Percentiles rank a stretch among this genome's conserved stretches.
Evolutionary conservation across 1,140 invertebrate genomes (phyloP).

Genomic region (Drosophila bocqueti): DNA sequence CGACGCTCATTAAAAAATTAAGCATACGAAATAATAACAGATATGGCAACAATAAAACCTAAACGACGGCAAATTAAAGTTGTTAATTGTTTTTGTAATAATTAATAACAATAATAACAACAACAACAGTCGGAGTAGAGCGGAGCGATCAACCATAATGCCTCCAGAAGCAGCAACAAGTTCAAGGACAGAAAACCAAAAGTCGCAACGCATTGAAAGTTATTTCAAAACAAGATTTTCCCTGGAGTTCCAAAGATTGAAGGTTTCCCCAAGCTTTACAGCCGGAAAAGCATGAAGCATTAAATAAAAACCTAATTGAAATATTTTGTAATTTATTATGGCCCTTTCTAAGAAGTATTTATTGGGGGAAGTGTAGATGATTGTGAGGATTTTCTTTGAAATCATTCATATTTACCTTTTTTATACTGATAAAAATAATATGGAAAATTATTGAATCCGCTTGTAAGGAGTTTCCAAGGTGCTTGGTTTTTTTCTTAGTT

Average conservation of each 20-base stretch:
- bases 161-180: slow-evolving; percentile 36
- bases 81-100: slow-evolving; percentile 81
- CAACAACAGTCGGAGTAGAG: slow-evolving; percentile 25
- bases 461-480: background rate
- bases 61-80: slow-evolving; percentile 78
- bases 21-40: slow-evolving; percentile 67
- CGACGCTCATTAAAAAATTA: slow-evolving; percentile 79
- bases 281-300: background rate
- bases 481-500: background rate
- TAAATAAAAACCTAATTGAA: no score
- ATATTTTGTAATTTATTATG: background rate
- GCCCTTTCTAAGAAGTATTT: background rate
- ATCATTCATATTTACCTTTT: background rate
- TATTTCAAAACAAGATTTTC: slow-evolving; percentile 4
- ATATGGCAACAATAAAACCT: slow-evolving; percentile 51
- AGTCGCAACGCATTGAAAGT: slow-evolving; percentile 7
- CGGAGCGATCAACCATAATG: slow-evolving; percentile 8
- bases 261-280: background rate
- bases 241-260: background rate
- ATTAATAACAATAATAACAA: slow-evolving; percentile 64
- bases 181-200: slow-evolving; percentile 56
- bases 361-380: background rate
- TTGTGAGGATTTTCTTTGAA: background rate
- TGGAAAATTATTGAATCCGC: background rate
- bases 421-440: background rate